Evolutionary conservation across 1,140 invertebrate genomes (phyloP).

Genomic region (Drosophila willistoni): DNA sequence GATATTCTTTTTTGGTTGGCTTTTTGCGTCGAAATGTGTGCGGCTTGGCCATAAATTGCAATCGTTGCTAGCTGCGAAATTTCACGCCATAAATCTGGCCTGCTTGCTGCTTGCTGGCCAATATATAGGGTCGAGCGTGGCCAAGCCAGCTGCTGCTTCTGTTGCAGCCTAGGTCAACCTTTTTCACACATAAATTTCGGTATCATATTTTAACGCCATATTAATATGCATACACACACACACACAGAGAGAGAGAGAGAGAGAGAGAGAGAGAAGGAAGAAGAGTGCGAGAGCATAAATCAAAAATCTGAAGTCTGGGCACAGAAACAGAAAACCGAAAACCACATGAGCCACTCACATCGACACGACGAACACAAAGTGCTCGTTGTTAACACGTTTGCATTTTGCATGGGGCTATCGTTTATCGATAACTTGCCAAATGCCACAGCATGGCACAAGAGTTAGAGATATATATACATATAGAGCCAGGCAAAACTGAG

Average conservation of each 20-base stretch:
- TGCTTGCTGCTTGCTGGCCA: constrained; percentile 29
- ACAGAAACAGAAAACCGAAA: constrained; percentile 21
- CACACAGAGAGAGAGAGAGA: not conserved
- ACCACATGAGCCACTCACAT: constrained; percentile 14
- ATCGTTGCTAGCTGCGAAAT: constrained; percentile 35
- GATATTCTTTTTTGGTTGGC: constrained; percentile 1
- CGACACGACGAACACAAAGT: constrained; percentile 50
- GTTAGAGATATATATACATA: too few species aligned
- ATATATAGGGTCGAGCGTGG: constrained; percentile 34
- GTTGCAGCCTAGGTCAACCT: constrained; percentile 25
- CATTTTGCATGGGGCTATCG: constrained; percentile 71
- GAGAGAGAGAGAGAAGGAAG: not conserved
- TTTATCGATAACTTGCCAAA: constrained; percentile 72
- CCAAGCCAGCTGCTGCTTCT: constrained; percentile 1
- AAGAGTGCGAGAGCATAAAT: constrained; percentile 52
- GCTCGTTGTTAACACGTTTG: constrained; percentile 77
- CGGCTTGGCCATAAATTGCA: constrained; percentile 62
- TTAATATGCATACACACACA: constrained; percentile 70
- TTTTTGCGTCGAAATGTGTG: constrained; percentile 55
- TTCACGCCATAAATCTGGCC: constrained; percentile 68
- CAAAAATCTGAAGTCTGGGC: constrained; percentile 43
- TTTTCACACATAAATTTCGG: constrained; percentile 77
- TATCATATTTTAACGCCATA: constrained; percentile 81
- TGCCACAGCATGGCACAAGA: constrained; percentile 23
- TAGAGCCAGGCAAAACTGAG: too few species aligned